Conservation (phyloP, 2,113 vertebrate genomes). For the Gymnobelideus leadbeateri region DNA sequence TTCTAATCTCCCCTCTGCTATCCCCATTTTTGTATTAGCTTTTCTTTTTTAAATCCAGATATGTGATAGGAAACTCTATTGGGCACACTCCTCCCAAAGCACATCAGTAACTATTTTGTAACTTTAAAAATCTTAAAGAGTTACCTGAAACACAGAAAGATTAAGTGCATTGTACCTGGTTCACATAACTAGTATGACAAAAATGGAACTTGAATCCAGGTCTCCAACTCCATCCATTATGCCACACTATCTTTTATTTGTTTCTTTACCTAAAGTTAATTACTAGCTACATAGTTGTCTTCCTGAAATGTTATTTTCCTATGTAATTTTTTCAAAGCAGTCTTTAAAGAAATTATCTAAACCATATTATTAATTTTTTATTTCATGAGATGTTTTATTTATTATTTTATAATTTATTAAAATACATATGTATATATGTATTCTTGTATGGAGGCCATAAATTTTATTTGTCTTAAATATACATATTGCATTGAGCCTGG, state of each 20-base stretch:
- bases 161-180: neutral
- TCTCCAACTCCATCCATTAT: neutral
- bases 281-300: neutral
- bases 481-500: constrained; percentile 27
- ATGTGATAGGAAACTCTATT: neutral
- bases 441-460: constrained; percentile 31
- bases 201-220: neutral
- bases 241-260: neutral
- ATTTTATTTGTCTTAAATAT: constrained; percentile 32
- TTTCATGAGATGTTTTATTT: neutral
- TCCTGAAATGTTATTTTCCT: constrained; percentile 40
- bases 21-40: constrained; percentile 2
- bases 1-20: constrained; percentile 50
- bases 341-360: neutral
- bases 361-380: neutral
- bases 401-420: constrained; percentile 16
- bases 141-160: neutral
- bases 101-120: neutral
- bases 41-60: neutral
- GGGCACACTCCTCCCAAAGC: neutral
- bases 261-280: constrained; percentile 43
- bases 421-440: neutral
- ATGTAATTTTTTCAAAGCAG: neutral
- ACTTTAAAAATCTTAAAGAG: neutral
- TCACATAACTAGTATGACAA: neutral